These are phyloP conservation scores for Nasalis larvatus DNA, from an alignment of 2,113 vertebrate species.

Conservation along the genomic window DNA sequence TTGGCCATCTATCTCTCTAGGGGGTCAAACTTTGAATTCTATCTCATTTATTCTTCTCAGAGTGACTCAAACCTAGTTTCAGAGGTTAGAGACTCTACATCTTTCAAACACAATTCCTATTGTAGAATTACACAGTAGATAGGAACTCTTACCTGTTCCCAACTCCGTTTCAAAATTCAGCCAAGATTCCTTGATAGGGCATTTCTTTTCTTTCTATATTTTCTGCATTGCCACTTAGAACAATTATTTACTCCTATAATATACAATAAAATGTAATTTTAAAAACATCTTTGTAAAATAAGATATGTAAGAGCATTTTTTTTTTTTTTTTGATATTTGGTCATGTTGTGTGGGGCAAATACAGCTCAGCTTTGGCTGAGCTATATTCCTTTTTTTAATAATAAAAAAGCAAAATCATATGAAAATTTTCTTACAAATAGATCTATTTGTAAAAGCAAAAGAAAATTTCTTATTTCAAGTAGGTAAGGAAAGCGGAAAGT, in stretches of 20 bases:
- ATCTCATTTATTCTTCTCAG: slow-evolving; percentile 21
- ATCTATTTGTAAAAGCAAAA: not conserved
- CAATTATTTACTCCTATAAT: not conserved
- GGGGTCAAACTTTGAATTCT: not conserved
- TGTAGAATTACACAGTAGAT: not conserved
- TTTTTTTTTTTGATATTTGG: not conserved
- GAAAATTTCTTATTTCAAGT: not conserved
- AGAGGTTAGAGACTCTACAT: not conserved
- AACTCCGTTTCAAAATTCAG: not conserved
- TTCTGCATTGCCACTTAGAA: not conserved
- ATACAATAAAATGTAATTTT: slow-evolving; percentile 4
- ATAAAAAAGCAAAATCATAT: slow-evolving; percentile 17
- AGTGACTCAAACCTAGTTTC: not conserved
- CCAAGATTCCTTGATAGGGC: not conserved
- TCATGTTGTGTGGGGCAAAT: not conserved
- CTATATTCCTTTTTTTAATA: not conserved
- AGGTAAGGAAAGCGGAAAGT: not conserved
- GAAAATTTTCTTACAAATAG: not conserved
- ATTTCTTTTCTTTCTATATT: not conserved
- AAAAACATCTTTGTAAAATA: not conserved
- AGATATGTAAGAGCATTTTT: not conserved
- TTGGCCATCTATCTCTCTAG: not conserved
- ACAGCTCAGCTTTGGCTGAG: not conserved
- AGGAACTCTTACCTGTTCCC: not conserved
- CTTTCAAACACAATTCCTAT: not conserved